Conservation (phyloP, 2,888 invertebrate species). For the Trileptium ribeirensis region DNA sequence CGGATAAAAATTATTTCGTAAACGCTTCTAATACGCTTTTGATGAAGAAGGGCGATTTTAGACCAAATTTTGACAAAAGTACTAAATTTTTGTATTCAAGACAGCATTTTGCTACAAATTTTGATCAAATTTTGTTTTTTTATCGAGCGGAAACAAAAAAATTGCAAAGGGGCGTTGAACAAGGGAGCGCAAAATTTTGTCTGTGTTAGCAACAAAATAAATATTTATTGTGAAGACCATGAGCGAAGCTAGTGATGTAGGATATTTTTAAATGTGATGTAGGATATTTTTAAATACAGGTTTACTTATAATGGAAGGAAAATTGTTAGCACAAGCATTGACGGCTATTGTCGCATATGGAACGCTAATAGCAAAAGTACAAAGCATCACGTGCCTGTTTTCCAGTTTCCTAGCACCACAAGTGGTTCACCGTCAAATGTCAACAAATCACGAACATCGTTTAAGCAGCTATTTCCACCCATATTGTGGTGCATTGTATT, state of each 20-base stretch:
- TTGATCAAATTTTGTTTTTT: too few relatives aligned
- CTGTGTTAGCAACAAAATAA: too few relatives aligned
- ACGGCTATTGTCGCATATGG: background rate
- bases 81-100: too few relatives aligned
- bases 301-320: background rate
- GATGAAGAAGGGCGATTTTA: too few relatives aligned
- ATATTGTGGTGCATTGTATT: background rate
- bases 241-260: background rate
- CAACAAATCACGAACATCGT: background rate
- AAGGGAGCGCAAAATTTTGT: background rate
- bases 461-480: too few relatives aligned
- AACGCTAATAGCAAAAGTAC: background rate
- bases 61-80: too few relatives aligned
- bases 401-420: background rate
- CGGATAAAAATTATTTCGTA: too few relatives aligned
- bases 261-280: background rate
- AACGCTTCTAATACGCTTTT: too few relatives aligned
- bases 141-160: too few relatives aligned
- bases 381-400: background rate
- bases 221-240: too few relatives aligned
- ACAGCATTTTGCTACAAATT: too few relatives aligned
- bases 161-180: too few relatives aligned
- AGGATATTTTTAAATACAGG: background rate
- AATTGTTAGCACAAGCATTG: background rate
- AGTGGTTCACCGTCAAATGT: background rate